A percentile compares a stretch with the other conserved stretches of the same genome.
Evolutionary conservation across 1,140 invertebrate species (phyloP).

Genomic region (Bombus affinis): DNA sequence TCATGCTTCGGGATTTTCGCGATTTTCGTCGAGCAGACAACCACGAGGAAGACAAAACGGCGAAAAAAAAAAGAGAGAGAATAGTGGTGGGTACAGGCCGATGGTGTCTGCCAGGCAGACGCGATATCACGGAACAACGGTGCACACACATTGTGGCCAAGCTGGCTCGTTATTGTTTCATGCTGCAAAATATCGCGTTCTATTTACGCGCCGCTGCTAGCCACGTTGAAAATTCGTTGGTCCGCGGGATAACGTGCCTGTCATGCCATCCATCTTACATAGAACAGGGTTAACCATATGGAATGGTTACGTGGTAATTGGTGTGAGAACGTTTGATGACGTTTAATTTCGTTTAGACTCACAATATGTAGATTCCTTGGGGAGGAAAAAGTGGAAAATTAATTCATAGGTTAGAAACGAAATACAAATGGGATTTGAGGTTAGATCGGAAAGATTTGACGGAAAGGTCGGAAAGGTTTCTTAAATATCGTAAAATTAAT

Average conservation of each 20-base stretch:
- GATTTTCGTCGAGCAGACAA: conserved; percentile 52
- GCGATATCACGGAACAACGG: conserved; percentile 58
- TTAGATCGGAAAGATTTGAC: too few relatives aligned
- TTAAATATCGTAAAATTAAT: neutral
- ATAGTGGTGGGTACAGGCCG: neutral
- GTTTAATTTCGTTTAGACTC: neutral
- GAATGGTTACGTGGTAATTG: neutral
- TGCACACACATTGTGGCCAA: conserved; percentile 32
- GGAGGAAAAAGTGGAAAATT: too few relatives aligned
- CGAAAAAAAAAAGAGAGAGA: neutral
- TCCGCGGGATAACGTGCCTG: conserved; percentile 41
- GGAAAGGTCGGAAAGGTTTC: too few relatives aligned
- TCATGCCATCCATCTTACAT: conserved; percentile 58
- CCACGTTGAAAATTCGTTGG: conserved; percentile 60
- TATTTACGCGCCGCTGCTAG: conserved; percentile 56
- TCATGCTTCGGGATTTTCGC: conserved; percentile 61
- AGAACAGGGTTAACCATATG: neutral
- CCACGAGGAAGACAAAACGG: conserved; percentile 46
- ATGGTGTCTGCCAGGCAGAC: neutral
- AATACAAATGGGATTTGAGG: too few relatives aligned
- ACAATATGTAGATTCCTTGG: neutral
- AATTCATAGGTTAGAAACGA: too few relatives aligned
- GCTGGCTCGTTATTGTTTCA: conserved; percentile 65
- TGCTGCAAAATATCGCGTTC: conserved; percentile 65
- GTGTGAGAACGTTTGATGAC: neutral